These are phyloP conservation scores for Caenorhabditis parvicauda DNA, from an alignment of 2,888 invertebrate genomes.

Conservation along the genomic window DNA sequence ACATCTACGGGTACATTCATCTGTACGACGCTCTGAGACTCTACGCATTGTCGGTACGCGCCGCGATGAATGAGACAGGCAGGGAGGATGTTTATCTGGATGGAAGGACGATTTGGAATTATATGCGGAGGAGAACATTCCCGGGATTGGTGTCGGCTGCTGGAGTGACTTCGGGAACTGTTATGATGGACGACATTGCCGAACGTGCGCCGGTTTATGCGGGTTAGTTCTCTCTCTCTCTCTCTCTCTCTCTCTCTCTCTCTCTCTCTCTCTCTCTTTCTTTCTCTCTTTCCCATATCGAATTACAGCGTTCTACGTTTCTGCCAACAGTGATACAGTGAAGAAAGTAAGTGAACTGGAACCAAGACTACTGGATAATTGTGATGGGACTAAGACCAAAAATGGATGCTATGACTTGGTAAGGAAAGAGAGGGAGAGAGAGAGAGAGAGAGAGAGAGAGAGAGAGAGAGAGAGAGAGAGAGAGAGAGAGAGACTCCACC, in stretches of 20 bases:
- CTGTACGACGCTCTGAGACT: constrained; percentile 58
- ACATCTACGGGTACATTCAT: constrained; percentile 60
- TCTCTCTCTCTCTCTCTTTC: not conserved
- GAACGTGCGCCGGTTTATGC: constrained; percentile 59
- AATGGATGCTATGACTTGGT: constrained; percentile 54
- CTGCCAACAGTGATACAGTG: constrained; percentile 56
- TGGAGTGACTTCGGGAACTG: constrained; percentile 50
- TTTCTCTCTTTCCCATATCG: not conserved
- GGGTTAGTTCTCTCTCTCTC: constrained; percentile 9
- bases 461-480: not conserved
- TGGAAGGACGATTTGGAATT: constrained; percentile 56
- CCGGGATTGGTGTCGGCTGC: constrained; percentile 50
- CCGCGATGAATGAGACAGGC: constrained; percentile 38
- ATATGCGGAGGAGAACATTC: constrained; percentile 55
- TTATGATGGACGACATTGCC: constrained; percentile 59
- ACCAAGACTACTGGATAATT: constrained; percentile 44
- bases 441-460: too few relatives aligned
- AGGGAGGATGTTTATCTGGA: constrained; percentile 47
- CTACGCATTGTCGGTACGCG: constrained; percentile 54
- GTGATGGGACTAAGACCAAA: constrained; percentile 52
- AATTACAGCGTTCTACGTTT: constrained; percentile 51
- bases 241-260: not conserved
- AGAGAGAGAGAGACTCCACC: not conserved
- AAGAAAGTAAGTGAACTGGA: constrained; percentile 57
- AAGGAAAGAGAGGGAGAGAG: not conserved